Conservation (phyloP, 2,113 vertebrate genomes). For the Benitochromis conjunctus region DNA sequence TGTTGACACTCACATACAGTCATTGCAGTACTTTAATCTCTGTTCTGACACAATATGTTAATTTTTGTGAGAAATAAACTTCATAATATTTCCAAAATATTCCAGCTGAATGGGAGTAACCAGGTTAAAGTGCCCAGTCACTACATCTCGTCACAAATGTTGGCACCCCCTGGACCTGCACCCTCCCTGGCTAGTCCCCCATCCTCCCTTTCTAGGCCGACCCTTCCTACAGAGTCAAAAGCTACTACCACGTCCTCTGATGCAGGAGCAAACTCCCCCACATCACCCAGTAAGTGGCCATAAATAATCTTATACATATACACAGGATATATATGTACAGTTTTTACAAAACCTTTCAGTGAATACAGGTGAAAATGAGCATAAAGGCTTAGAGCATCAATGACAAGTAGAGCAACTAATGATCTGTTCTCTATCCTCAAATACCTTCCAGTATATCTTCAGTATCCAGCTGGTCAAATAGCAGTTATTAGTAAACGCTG, state of each 20-base stretch:
- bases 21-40: neutral
- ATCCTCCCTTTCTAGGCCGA: constrained; percentile 82
- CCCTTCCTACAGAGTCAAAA: constrained; percentile 86
- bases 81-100: neutral
- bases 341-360: neutral
- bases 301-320: neutral
- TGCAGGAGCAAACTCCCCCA: constrained; percentile 83
- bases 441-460: neutral
- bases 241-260: constrained; percentile 85
- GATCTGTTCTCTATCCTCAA: neutral
- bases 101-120: constrained; percentile 89
- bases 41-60: neutral
- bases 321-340: neutral
- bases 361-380: neutral
- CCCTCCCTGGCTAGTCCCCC: constrained; percentile 63
- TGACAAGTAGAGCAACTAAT: neutral
- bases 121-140: constrained; percentile 90
- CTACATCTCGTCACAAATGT: constrained; percentile 92
- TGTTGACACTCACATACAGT: neutral
- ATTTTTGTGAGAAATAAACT: neutral
- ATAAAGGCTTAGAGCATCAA: neutral
- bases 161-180: constrained; percentile 76
- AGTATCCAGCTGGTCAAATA: neutral
- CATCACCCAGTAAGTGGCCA: constrained; percentile 86
- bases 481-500: neutral